These are phyloP conservation scores for Drosophila tanythrix DNA, from an alignment of 2,888 invertebrate species.

Conservation along the genomic window DNA sequence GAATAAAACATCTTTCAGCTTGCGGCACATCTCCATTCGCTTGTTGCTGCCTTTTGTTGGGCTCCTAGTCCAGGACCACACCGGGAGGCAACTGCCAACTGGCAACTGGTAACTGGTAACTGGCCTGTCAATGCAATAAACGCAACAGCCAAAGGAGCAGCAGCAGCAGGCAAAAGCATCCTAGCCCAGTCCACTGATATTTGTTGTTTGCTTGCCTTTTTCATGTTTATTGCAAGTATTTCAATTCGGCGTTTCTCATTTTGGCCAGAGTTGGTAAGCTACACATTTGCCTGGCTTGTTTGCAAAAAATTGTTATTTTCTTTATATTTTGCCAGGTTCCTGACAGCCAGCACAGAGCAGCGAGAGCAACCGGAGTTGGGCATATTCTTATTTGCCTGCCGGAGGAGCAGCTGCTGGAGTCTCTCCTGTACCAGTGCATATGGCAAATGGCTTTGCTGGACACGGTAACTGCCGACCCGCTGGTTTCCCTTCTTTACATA, in stretches of 20 bases:
- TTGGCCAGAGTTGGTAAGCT: constrained; percentile 41
- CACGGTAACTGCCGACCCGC: constrained; percentile 58
- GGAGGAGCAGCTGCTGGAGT: constrained; percentile 34
- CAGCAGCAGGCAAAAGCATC: constrained; percentile 27
- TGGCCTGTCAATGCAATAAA: constrained; percentile 77
- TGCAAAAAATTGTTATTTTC: constrained; percentile 43
- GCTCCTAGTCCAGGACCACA: constrained; percentile 30
- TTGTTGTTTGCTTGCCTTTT: constrained; percentile 58
- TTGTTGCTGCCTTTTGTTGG: constrained; percentile 45
- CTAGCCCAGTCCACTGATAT: constrained; percentile 36
- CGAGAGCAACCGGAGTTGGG: constrained; percentile 13
- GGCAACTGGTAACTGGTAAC: constrained; percentile 55
- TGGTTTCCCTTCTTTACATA: constrained; percentile 64
- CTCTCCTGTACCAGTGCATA: constrained; percentile 37
- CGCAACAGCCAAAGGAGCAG: constrained; percentile 67
- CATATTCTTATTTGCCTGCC: constrained; percentile 56
- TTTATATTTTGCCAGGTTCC: constrained; percentile 33
- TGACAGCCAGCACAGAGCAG: constrained; percentile 32
- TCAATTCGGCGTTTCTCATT: constrained; percentile 69
- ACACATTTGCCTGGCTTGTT: constrained; percentile 48
- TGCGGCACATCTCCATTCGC: constrained; percentile 30
- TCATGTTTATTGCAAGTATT: constrained; percentile 78
- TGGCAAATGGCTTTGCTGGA: constrained; percentile 59
- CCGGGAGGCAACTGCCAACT: constrained; percentile 46
- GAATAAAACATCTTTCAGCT: constrained; percentile 52